These are phyloP conservation scores for Luscinia megarhynchos DNA, from an alignment of 2,797 vertebrate genomes.

Conservation along the genomic window DNA sequence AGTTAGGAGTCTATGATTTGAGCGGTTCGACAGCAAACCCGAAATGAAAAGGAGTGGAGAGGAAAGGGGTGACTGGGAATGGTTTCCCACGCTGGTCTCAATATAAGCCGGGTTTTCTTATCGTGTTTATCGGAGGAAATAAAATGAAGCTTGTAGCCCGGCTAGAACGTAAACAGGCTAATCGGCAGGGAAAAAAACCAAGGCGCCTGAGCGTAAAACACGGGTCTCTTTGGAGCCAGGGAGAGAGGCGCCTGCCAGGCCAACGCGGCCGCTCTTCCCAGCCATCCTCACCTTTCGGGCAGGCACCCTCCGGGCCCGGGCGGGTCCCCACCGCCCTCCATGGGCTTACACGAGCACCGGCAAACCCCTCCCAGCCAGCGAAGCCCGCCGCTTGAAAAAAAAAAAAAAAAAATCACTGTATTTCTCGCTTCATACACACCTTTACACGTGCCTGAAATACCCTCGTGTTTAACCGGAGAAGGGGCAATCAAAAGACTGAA, in stretches of 20 bases:
- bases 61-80: neutral
- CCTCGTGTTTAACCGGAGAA: neutral
- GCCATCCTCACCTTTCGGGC: neutral
- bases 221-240: conserved; percentile 20
- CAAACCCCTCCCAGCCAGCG: neutral
- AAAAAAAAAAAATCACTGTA: too few species aligned
- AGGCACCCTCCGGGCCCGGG: neutral
- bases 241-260: neutral
- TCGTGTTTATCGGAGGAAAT: conserved; percentile 25
- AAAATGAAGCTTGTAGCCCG: conserved; percentile 27
- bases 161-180: conserved; percentile 40
- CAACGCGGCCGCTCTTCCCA: neutral
- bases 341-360: neutral
- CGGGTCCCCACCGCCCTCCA: neutral
- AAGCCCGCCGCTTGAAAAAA: neutral
- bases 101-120: neutral
- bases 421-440: neutral
- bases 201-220: conserved; percentile 36
- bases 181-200: neutral
- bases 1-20: neutral
- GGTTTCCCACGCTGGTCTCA: neutral
- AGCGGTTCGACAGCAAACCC: neutral
- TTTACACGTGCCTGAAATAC: neutral
- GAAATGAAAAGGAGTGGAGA: neutral
- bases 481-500: neutral